phyloP scores from a whole-genome alignment of 2,113 vertebrate genomes.

The Siphamia tubifer region DNA sequence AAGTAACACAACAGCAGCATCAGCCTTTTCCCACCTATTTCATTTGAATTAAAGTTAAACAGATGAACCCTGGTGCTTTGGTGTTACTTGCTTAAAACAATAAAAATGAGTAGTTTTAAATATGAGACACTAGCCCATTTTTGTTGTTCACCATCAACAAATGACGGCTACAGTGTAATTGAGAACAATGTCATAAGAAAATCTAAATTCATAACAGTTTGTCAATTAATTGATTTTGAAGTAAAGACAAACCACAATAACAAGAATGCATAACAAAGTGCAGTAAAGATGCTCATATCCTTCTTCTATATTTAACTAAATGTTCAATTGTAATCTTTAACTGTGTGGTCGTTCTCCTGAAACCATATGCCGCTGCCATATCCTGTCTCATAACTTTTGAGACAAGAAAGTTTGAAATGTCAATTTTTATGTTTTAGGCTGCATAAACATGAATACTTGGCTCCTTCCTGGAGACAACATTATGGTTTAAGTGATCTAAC shows the following conservation, averaged over 20 bases:
- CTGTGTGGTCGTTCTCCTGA: background rate
- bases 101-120: no score
- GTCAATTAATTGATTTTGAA: background rate
- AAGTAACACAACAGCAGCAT: no score
- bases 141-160: background rate
- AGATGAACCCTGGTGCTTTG: no score
- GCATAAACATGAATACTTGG: slow-evolving; percentile 53
- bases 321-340: background rate
- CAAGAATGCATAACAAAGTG: background rate
- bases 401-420: slow-evolving; percentile 70
- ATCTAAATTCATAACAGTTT: no score
- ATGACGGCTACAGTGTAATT: no score
- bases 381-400: slow-evolving; percentile 60
- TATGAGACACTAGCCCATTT: no score
- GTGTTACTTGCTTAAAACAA: no score
- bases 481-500: slow-evolving; percentile 74
- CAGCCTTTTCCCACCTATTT: no score
- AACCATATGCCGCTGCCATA: slow-evolving; percentile 48
- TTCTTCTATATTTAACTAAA: slow-evolving; percentile 10
- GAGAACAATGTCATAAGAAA: no score
- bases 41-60: no score
- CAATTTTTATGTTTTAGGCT: slow-evolving; percentile 71
- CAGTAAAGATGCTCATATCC: background rate
- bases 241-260: background rate
- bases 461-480: slow-evolving; percentile 70